A percentile compares a stretch with the other conserved stretches of the same genome.
phyloP scores from a whole-genome alignment of 2,113 vertebrate species.

The Myrmecobius fasciatus region DNA sequence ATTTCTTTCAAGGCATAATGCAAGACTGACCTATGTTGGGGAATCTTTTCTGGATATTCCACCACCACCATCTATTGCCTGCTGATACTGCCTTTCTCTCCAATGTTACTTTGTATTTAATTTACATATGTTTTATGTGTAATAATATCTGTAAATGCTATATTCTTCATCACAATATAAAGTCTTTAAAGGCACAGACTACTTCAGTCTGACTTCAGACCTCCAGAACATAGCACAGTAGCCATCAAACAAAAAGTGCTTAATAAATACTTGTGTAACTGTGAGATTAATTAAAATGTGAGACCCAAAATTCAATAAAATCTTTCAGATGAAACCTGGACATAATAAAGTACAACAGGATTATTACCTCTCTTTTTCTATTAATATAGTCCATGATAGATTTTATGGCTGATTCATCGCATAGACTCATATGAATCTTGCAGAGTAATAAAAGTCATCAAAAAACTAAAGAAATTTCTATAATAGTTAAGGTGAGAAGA shows the following conservation, averaged over 20 bases:
- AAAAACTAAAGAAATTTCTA: not conserved
- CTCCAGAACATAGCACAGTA: not conserved
- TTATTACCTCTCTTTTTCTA: not conserved
- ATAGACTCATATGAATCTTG: not conserved
- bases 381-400: not conserved
- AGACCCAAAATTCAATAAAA: not conserved
- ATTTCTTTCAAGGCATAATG: not conserved
- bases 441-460: not conserved
- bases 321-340: not conserved
- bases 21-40: not conserved
- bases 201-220: not conserved
- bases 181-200: too few relatives aligned
- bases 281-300: not conserved
- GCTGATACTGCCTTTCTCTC: not conserved
- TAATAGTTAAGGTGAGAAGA: not conserved
- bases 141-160: not conserved
- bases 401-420: not conserved
- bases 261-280: not conserved
- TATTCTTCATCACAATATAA: not conserved
- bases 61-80: not conserved
- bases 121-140: not conserved
- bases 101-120: not conserved
- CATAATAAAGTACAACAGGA: not conserved
- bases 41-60: not conserved
- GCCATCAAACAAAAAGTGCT: not conserved